Conservation (phyloP, 2,797 vertebrate genomes). For the Chlorospingus flavigularis region DNA sequence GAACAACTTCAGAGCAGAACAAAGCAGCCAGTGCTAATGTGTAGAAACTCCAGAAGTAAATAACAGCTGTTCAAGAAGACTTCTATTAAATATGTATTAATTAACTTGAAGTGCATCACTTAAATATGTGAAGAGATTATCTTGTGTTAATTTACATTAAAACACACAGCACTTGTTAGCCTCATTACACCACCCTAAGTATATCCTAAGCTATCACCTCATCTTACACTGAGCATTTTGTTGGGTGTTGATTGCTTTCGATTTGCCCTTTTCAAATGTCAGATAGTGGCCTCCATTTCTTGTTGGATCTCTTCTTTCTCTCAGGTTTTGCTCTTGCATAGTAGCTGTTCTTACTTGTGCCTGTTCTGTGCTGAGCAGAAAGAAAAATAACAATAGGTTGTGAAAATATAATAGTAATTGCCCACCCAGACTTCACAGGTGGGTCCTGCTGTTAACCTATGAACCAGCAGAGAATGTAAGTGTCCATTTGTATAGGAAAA, state of each 20-base stretch:
- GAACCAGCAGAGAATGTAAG: neutral
- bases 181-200: constrained; percentile 53
- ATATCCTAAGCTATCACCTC: constrained; percentile 52
- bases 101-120: constrained; percentile 72
- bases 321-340: neutral
- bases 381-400: neutral
- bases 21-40: constrained; percentile 66
- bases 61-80: constrained; percentile 74
- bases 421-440: neutral
- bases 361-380: neutral
- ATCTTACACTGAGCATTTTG: constrained; percentile 33
- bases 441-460: neutral
- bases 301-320: constrained; percentile 13
- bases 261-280: constrained; percentile 73
- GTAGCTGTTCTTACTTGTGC: neutral
- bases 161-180: constrained; percentile 67
- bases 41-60: constrained; percentile 72
- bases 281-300: constrained; percentile 48
- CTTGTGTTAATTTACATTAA: constrained; percentile 71
- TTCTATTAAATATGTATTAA: constrained; percentile 73
- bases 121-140: constrained; percentile 73
- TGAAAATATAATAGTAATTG: neutral
- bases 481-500: neutral
- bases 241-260: constrained; percentile 66
- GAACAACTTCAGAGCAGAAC: constrained; percentile 62